A percentile compares a stretch with the other conserved stretches of the same genome.
Conservation (phyloP, 2,888 invertebrate species). For the Gryllus longicercus region DNA sequence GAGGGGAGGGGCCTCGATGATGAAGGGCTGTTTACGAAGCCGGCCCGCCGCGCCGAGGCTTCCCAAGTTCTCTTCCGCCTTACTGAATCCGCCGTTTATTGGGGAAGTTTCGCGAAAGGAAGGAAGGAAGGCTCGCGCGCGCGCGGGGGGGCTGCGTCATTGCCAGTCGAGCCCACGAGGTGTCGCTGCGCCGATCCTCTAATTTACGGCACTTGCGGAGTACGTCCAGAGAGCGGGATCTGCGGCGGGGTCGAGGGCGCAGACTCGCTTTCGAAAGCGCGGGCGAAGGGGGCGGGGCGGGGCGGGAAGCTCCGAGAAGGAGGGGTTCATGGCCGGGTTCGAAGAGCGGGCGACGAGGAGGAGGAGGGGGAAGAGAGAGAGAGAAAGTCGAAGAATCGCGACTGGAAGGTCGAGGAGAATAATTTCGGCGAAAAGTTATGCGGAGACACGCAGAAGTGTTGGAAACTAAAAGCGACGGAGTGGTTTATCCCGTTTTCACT, state of each 20-base stretch:
- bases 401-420: background rate
- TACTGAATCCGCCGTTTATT: background rate
- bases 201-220: constrained; percentile 17
- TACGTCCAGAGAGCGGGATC: background rate
- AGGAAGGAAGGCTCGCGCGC: background rate
- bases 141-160: background rate
- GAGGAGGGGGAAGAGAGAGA: background rate
- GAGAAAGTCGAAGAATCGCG: background rate
- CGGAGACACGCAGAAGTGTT: constrained; percentile 10
- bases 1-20: background rate
- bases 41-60: background rate
- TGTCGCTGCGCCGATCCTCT: background rate
- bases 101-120: background rate
- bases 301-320: background rate
- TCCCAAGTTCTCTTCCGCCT: background rate
- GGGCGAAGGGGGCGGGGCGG: background rate
- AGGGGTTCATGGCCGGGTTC: no score
- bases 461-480: background rate
- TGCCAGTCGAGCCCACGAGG: background rate
- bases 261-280: background rate
- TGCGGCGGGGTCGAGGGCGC: background rate
- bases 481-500: background rate
- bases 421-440: constrained; percentile 17
- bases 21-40: background rate
- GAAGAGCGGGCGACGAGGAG: background rate